A percentile compares a stretch with the other conserved stretches of the same genome.
Evolutionary conservation across 2,888 invertebrate species (phyloP).

Genomic region (Plagodis dolabraria): DNA sequence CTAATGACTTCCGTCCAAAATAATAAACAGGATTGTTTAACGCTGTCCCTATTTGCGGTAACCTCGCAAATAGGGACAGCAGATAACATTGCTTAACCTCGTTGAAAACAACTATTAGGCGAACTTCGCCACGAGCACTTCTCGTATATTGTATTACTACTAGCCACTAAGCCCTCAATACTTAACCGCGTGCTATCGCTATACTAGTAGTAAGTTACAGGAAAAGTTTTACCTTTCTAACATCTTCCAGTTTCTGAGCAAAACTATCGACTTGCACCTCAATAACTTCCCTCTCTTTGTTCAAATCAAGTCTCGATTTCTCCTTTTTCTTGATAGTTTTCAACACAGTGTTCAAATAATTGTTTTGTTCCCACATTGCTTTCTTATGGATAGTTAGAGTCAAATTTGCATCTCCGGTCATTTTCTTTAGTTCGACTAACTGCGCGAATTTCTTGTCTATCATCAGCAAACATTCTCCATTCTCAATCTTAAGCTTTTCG

Average conservation of each 20-base stretch:
- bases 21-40: too few species aligned
- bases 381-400: conserved; percentile 84
- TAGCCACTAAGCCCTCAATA: too few species aligned
- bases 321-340: conserved; percentile 69
- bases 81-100: too few species aligned
- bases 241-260: conserved; percentile 60
- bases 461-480: conserved; percentile 72
- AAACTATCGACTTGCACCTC: conserved; percentile 67
- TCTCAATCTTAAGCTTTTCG: conserved; percentile 86
- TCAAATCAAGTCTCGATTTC: conserved; percentile 65
- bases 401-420: conserved; percentile 85
- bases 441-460: conserved; percentile 84
- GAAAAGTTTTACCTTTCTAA: conserved; percentile 55
- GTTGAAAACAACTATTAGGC: too few species aligned
- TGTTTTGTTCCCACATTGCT: conserved; percentile 79
- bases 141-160: too few species aligned
- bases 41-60: too few species aligned
- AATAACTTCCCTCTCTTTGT: conserved; percentile 67
- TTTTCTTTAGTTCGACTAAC: conserved; percentile 82
- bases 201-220: too few species aligned
- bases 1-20: too few species aligned
- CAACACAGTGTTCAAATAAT: conserved; percentile 67
- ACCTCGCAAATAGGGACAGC: too few species aligned
- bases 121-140: too few species aligned
- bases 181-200: too few species aligned